Base-by-base conservation (phyloP, 2,113 vertebrate species). In the Morone chrysops region DNA sequence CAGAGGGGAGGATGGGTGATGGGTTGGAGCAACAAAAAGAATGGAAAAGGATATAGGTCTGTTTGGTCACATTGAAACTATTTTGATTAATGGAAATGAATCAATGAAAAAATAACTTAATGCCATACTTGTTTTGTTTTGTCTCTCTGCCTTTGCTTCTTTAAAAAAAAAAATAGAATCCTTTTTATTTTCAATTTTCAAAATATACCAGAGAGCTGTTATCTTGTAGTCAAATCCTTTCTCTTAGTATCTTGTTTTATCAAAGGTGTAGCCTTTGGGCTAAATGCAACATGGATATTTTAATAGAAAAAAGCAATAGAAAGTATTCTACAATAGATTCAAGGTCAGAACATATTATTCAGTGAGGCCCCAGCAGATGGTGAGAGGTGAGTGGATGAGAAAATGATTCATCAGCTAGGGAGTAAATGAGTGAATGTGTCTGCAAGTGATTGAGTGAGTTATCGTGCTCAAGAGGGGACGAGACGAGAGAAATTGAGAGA, bases 361-460 rank as follows among this genome's bases (percentile, higher is more conserved):
- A 61, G n/a, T 1, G 45, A 70, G 38, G 14, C 22, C 16, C 6
- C 2, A 17, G 40, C 59, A 72, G 38, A 51, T 36, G 63, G 25
- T 20, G 25, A 36, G n/a, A 48, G 20, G 72, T 54, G 47, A 82
- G 18, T 18, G 40, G 4, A 75, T 63, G 72, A 76, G 66, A 12
- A 36, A 65, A 12, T 70, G 72, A 75, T 74, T 85, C 73, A 78
- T 67, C 53, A 8, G 25, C 22, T 17, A 41, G 59, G 41, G 20
- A 61, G 70, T 60, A 69, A 83, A 81, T 50, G 74, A 75, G 74
- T 72, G 75, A 67, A 60, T 61, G 63, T 61, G 77, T 43, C 83
- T n/a, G 73, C 41, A n/a, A 76, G 45, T 70, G 84, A 84, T 57
- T 67, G 85, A 88, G 67, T 87, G 78, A 86, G 81, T 79, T 81